Evolutionary conservation across 2,113 vertebrate species (phyloP), one percentile per base, ranked within the genome.

Genomic region (Podilymbus podiceps): DNA sequence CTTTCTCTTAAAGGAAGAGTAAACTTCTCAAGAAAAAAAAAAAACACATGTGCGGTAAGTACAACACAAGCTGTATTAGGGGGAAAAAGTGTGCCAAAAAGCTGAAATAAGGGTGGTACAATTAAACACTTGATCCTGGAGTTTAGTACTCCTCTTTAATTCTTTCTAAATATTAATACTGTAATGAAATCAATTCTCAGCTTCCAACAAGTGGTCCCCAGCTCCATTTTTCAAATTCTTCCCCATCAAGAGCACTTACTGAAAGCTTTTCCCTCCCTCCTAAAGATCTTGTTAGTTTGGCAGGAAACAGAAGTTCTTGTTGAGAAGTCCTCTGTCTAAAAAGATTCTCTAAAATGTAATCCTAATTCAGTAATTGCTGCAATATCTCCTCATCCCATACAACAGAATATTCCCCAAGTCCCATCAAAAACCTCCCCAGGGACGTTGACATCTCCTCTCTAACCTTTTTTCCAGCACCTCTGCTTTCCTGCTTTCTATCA

Each of bases 111-210:
- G 62, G 83, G 46, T 0, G 4, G 16, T 49, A 89, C 79, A 93
- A 94, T 88, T 82, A 95, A 87, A 82, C 50, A 85, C 89, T 88
- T 72, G 31, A 89, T 94, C 15, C 25, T 82, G 46, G 58, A 87
- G 53, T 75, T 92, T 49, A 91, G 33, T 79, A 91, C 75, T 80
- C 58, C 63, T 92, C 81, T 69, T 85, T 62, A 96, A 94, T 95
- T 93, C 95, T 83, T 93, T 91, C 97, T 93, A 89, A 96, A 88
- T 93, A 92, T 50, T 93, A 97, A 94, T 89, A 73, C 62, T 85
- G 50, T 35, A 80, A 84, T 47, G 77, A 95, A 94, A 95, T 89
- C n/a, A 87, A 85, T 92, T 44, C 81, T 93, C 87, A 59, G 20
- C 60, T 87, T 77, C 56, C 91, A 97, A 73, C 90, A 90, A 88